A percentile compares a stretch with the other conserved stretches of the same genome.
These are phyloP conservation scores for Limenitis camilla DNA, from an alignment of 2,888 invertebrate genomes.

Conservation along the genomic window DNA sequence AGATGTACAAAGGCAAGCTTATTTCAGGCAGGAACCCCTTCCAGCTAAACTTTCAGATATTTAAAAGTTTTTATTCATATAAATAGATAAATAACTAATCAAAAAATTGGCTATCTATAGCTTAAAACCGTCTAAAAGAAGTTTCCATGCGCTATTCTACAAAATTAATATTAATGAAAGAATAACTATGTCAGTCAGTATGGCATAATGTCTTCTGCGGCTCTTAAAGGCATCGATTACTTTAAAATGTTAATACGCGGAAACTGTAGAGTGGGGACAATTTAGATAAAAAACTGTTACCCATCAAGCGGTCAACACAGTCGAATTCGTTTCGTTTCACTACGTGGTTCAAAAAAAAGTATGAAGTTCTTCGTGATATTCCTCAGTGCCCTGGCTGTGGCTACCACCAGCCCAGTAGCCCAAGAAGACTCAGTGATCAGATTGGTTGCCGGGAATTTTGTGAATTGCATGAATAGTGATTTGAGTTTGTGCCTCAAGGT, in stretches of 20 bases:
- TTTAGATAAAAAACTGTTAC: conserved; percentile 67
- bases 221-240: conserved; percentile 49
- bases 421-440: conserved; percentile 53
- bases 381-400: conserved; percentile 47
- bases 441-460: conserved; percentile 47
- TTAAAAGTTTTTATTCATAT: too few relatives aligned
- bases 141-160: conserved; percentile 40
- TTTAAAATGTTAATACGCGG: conserved; percentile 60
- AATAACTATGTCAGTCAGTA: conserved; percentile 56
- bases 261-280: conserved; percentile 55
- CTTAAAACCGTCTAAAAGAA: conserved; percentile 47
- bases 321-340: conserved; percentile 53
- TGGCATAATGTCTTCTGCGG: conserved; percentile 53
- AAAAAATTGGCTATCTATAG: conserved; percentile 28
- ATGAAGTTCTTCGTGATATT: conserved; percentile 58
- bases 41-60: too few relatives aligned
- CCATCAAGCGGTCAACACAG: conserved; percentile 57
- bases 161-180: conserved; percentile 61
- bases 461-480: conserved; percentile 64
- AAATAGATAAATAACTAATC: too few relatives aligned
- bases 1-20: too few relatives aligned
- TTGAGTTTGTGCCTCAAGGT: conserved; percentile 63
- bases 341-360: conserved; percentile 36
- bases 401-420: conserved; percentile 44
- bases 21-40: too few relatives aligned